These are phyloP conservation scores for Adoxophyes honmai DNA, from an alignment of 1,140 invertebrate species.

Conservation along the genomic window DNA sequence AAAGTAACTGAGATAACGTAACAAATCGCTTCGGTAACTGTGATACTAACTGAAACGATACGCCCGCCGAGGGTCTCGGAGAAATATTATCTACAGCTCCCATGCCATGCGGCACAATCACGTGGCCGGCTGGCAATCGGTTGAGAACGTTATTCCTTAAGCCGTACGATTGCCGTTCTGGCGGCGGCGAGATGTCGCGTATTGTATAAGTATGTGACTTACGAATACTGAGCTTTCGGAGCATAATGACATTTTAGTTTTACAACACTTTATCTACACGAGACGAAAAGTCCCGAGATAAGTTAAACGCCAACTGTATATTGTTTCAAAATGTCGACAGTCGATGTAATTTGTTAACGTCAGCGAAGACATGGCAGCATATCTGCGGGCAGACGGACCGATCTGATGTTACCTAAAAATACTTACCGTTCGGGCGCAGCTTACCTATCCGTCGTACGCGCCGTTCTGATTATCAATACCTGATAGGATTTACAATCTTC, in stretches of 20 bases:
- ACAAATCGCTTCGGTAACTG: conserved; percentile 63
- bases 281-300: conserved; percentile 70
- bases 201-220: conserved; percentile 38
- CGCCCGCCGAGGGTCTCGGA: conserved; percentile 34
- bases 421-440: conserved; percentile 30
- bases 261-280: conserved; percentile 71
- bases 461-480: too few species aligned
- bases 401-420: conserved; percentile 61
- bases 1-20: conserved; percentile 66
- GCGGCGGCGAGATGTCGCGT: not conserved
- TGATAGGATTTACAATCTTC: too few species aligned
- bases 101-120: conserved; percentile 8
- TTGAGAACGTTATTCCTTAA: not conserved
- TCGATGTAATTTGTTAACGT: conserved; percentile 71
- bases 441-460: conserved; percentile 44
- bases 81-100: conserved; percentile 59
- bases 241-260: conserved; percentile 75
- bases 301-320: conserved; percentile 72
- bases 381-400: conserved; percentile 30
- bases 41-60: conserved; percentile 59
- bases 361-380: conserved; percentile 42
- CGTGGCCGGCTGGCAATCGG: not conserved
- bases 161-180: not conserved
- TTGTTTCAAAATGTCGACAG: conserved; percentile 71
- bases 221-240: conserved; percentile 53